Evolutionary conservation across 2,113 vertebrate genomes (phyloP).

Genomic region (Xenopus tropicalis): DNA sequence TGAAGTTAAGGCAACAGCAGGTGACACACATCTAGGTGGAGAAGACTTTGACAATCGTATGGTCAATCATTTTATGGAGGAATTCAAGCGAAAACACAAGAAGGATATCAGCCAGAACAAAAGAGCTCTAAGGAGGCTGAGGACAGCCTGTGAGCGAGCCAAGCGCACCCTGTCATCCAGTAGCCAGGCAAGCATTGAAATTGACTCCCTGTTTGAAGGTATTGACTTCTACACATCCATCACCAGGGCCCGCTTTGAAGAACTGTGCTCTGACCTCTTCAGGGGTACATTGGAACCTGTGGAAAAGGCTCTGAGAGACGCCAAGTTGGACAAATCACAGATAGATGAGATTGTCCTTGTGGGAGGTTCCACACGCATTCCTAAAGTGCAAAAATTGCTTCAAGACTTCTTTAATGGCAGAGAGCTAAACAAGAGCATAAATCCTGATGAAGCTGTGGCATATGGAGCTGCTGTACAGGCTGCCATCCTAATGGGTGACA

Average conservation of each 20-base stretch:
- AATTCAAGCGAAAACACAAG: slow-evolving; percentile 23
- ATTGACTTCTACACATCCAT: slow-evolving; percentile 96
- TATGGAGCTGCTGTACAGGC: slow-evolving; percentile 74
- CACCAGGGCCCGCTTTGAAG: slow-evolving; percentile 92
- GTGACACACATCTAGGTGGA: slow-evolving; percentile 15
- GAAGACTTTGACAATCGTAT: slow-evolving; percentile 15
- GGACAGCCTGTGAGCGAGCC: slow-evolving; percentile 12
- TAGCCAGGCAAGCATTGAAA: slow-evolving; percentile 76
- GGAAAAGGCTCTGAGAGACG: slow-evolving; percentile 76
- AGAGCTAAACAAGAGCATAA: slow-evolving; percentile 81
- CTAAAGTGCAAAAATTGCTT: slow-evolving; percentile 77
- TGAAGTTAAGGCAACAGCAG: slow-evolving; percentile 29
- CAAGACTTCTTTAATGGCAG: slow-evolving; percentile 80
- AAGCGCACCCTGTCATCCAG: slow-evolving; percentile 45
- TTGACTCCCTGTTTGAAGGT: slow-evolving; percentile 90
- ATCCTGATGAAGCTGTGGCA: slow-evolving; percentile 76
- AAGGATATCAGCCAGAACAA: slow-evolving; percentile 29
- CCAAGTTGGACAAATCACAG: slow-evolving; percentile 76
- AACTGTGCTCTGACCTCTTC: slow-evolving; percentile 83
- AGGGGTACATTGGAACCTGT: slow-evolving; percentile 75
- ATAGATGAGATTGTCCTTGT: slow-evolving; percentile 77
- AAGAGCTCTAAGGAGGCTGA: neutral
- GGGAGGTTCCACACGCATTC: slow-evolving; percentile 77
- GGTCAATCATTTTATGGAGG: slow-evolving; percentile 15
- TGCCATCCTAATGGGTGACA: slow-evolving; percentile 77